Conservation (phyloP, 1,140 invertebrate genomes). For the Drosophila ironensis region DNA sequence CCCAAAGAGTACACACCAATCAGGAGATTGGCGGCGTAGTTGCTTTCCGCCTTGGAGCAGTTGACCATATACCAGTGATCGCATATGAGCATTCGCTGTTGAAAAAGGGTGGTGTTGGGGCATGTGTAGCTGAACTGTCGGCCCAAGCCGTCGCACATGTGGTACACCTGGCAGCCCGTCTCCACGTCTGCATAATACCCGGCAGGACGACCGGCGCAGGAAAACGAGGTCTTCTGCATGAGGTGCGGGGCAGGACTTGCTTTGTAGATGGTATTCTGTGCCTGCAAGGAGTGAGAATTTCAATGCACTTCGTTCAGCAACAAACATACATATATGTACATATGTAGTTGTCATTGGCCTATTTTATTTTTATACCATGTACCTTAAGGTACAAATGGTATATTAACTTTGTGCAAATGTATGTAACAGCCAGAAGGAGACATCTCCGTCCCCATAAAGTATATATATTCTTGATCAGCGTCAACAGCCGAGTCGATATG, state of each 20-base stretch:
- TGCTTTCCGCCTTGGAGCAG: conserved; percentile 86
- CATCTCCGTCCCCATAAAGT: no score
- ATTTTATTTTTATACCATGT: no score
- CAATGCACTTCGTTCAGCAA: no score
- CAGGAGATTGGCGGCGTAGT: conserved; percentile 87
- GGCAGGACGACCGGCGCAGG: conserved; percentile 85
- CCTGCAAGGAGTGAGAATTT: conserved; percentile 33
- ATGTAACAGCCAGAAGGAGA: no score
- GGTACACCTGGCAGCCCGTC: conserved; percentile 89
- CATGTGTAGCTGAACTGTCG: conserved; percentile 89
- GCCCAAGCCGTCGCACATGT: conserved; percentile 89
- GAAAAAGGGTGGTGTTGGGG: conserved; percentile 90
- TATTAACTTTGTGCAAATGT: no score
- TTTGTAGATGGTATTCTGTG: conserved; percentile 50
- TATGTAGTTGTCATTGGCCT: no score
- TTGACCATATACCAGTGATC: conserved; percentile 93
- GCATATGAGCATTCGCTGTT: conserved; percentile 90
- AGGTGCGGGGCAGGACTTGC: conserved; percentile 31
- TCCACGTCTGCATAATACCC: conserved; percentile 90
- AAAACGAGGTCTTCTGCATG: conserved; percentile 83
- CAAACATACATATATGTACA: no score
- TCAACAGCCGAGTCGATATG: no score
- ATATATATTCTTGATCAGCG: no score
- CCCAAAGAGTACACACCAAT: conserved; percentile 83
- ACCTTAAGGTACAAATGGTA: no score